Evolutionary conservation across 2,797 vertebrate species (phyloP).

Genomic region (Lerista edwardsae): DNA sequence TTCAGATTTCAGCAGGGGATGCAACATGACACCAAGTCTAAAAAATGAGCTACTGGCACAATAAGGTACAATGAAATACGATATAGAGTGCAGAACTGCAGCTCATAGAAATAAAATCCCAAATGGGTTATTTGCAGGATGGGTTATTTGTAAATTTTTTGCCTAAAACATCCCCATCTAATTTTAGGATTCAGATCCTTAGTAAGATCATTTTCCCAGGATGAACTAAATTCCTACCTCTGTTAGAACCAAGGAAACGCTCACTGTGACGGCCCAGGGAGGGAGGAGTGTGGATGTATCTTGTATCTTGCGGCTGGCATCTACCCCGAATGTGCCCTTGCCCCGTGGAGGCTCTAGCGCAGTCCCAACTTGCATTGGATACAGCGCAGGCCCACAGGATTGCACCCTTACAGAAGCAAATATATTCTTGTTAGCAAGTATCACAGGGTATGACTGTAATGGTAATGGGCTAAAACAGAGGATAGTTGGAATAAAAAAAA

Average conservation of each 20-base stretch:
- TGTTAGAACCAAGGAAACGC: background rate
- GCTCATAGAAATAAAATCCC: background rate
- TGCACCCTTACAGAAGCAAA: too few relatives aligned
- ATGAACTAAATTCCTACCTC: slow-evolving; percentile 6
- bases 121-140: background rate
- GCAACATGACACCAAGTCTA: background rate
- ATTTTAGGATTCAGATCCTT: background rate
- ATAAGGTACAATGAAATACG: background rate
- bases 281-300: too few relatives aligned
- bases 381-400: too few relatives aligned
- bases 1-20: slow-evolving; percentile 34
- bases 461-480: background rate
- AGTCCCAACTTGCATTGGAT: too few relatives aligned
- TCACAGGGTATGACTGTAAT: background rate
- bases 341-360: too few relatives aligned
- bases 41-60: slow-evolving; percentile 9
- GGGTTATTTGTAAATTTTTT: background rate
- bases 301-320: too few relatives aligned
- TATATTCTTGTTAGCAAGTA: background rate
- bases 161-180: slow-evolving; percentile 22
- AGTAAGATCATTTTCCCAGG: background rate
- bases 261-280: background rate
- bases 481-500: background rate
- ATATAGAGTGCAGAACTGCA: background rate
- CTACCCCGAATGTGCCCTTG: too few relatives aligned